Conservation (phyloP, 2,888 invertebrate genomes). For the Agelastica alni region DNA sequence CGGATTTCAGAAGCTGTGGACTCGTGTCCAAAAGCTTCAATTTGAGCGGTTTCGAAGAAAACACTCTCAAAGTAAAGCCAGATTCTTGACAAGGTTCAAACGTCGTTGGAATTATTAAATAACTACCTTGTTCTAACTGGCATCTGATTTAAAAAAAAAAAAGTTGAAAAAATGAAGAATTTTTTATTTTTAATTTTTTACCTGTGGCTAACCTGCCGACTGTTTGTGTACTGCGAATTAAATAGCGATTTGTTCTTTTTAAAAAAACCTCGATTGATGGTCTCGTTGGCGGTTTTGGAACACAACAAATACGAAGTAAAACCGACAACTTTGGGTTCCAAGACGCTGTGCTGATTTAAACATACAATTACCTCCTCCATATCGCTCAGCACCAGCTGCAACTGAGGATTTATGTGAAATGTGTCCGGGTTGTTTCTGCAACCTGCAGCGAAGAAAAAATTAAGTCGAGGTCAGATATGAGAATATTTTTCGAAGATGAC, state of each 20-base stretch:
- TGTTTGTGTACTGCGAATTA: conserved; percentile 91
- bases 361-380: conserved; percentile 83
- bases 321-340: conserved; percentile 92
- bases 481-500: too few species aligned
- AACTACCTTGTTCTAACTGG: conserved; percentile 78
- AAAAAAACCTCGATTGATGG: conserved; percentile 77
- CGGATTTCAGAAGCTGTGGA: conserved; percentile 72
- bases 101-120: conserved; percentile 86
- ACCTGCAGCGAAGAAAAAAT: conserved; percentile 58
- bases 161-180: background rate
- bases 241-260: conserved; percentile 84
- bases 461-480: too few species aligned
- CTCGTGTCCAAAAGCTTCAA: conserved; percentile 72
- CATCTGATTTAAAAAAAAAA: conserved; percentile 52
- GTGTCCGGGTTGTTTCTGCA: conserved; percentile 89
- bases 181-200: conserved; percentile 1
- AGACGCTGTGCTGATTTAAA: conserved; percentile 85
- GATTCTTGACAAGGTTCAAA: conserved; percentile 91
- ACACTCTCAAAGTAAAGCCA: conserved; percentile 82
- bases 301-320: conserved; percentile 83
- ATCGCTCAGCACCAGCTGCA: conserved; percentile 78
- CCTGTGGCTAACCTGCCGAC: conserved; percentile 72
- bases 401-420: conserved; percentile 91
- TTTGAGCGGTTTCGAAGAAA: conserved; percentile 76
- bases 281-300: conserved; percentile 73